Conservation (phyloP, 2,797 vertebrate genomes). For the Neosalanx taihuensis region DNA sequence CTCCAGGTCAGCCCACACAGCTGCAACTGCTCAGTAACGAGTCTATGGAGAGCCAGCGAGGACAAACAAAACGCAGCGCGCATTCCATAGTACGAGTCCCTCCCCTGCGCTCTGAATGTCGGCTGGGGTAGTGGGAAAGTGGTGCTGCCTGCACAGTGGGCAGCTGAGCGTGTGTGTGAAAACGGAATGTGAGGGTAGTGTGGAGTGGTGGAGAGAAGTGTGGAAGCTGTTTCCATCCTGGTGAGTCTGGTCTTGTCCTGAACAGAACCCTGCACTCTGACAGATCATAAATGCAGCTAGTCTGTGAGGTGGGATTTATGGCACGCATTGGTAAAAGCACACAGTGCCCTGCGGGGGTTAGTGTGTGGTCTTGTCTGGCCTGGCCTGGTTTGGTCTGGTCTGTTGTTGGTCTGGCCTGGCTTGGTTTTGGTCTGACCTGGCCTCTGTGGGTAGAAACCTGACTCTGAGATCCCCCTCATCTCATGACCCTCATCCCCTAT, state of each 20-base stretch:
- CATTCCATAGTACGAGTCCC: not conserved
- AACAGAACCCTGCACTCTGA: not conserved
- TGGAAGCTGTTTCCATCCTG: not conserved
- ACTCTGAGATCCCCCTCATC: too few species aligned
- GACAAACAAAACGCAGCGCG: conserved; percentile 2
- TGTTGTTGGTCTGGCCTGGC: conserved; percentile 32
- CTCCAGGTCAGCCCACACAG: conserved; percentile 11
- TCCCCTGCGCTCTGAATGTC: not conserved
- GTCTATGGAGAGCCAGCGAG: conserved; percentile 14
- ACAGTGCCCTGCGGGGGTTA: conserved; percentile 3
- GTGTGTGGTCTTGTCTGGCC: conserved; percentile 1
- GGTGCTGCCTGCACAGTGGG: not conserved
- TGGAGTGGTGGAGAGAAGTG: conserved; percentile 16
- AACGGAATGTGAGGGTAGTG: not conserved
- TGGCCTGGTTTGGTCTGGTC: not conserved
- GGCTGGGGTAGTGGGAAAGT: not conserved
- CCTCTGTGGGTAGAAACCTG: too few species aligned
- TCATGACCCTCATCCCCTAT: too few species aligned
- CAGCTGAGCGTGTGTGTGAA: conserved; percentile 16
- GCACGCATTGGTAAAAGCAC: not conserved
- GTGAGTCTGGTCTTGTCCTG: conserved; percentile 1
- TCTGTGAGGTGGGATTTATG: not conserved
- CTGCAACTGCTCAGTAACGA: conserved; percentile 9
- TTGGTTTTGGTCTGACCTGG: too few species aligned
- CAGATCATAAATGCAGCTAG: conserved; percentile 20